Percentiles rank a stretch among this genome's conserved stretches.
phyloP scores from a whole-genome alignment of 1,140 invertebrate species.

The Neomicropteryx cornuta region DNA sequence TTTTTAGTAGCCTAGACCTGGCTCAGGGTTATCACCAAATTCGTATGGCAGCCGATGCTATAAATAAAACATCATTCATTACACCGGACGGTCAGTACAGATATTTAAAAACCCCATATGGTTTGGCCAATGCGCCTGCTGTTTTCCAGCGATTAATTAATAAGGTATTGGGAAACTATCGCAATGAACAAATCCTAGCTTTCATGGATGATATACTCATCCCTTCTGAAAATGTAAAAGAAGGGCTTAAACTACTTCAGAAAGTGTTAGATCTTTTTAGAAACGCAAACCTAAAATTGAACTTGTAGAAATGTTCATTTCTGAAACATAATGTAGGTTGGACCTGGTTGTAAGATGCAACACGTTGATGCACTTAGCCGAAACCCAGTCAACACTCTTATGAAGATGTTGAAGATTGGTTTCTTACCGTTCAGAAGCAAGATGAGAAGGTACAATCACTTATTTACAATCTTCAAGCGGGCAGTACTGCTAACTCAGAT shows the following conservation, averaged over 20 bases:
- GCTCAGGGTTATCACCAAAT: conserved; percentile 36
- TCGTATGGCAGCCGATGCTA: conserved; percentile 13
- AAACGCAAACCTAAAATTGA: conserved; percentile 9
- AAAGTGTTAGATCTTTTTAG: conserved; percentile 7
- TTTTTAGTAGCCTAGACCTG: conserved; percentile 25
- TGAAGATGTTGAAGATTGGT: conserved; percentile 11
- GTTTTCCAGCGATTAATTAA: conserved; percentile 15
- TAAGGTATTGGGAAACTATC: conserved; percentile 12
- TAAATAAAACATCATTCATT: conserved; percentile 22
- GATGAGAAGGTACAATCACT: conserved; percentile 11
- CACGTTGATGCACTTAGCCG: conserved; percentile 27
- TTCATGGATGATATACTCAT: conserved; percentile 18
- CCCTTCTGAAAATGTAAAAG: conserved; percentile 9
- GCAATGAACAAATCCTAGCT: conserved; percentile 11
- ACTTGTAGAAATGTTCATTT: conserved; percentile 10
- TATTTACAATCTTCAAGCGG: conserved; percentile 11
- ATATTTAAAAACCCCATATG: conserved; percentile 20
- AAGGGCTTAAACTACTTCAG: conserved; percentile 5
- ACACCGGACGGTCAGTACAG: conserved; percentile 23
- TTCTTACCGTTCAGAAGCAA: conserved; percentile 18
- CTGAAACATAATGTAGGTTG: conserved; percentile 12
- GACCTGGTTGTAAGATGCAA: conserved; percentile 18
- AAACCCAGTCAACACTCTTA: conserved; percentile 9
- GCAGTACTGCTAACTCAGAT: background rate
- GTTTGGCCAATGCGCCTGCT: conserved; percentile 15